Evolutionary conservation across 1,140 invertebrate species (phyloP).

Genomic region (Zaprionus kolodkinae): DNA sequence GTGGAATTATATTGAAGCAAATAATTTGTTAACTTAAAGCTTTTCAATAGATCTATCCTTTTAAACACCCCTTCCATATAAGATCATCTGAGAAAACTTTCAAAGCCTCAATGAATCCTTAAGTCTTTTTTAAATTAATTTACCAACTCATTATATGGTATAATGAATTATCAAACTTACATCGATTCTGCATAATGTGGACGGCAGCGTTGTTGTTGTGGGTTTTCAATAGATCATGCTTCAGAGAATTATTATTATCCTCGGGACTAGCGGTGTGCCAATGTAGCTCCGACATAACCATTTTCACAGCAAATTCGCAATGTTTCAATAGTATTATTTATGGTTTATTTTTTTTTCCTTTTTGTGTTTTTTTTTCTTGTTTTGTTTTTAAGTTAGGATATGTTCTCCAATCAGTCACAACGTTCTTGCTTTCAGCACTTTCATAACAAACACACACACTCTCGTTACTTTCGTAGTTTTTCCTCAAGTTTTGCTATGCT

Average conservation of each 20-base stretch:
- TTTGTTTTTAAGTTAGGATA: constrained; percentile 6
- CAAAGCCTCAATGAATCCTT: too few relatives aligned
- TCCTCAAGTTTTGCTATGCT: constrained; percentile 11
- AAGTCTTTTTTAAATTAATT: too few relatives aligned
- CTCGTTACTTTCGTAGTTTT: constrained; percentile 12
- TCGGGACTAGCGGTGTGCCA: constrained; percentile 80
- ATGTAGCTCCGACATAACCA: constrained; percentile 84
- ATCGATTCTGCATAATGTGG: constrained; percentile 83
- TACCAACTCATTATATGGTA: too few relatives aligned
- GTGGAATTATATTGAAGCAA: too few relatives aligned
- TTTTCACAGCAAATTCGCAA: constrained; percentile 60
- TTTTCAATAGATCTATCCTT: too few relatives aligned
- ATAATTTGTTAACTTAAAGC: too few relatives aligned
- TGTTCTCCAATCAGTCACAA: constrained; percentile 37
- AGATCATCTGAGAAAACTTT: too few relatives aligned
- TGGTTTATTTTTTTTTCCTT: not conserved
- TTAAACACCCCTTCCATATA: too few relatives aligned
- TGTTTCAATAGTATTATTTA: not conserved
- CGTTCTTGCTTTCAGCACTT: not conserved
- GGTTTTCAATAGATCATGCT: constrained; percentile 77
- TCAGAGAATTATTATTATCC: constrained; percentile 83
- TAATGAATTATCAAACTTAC: constrained; percentile 58
- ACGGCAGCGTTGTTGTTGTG: constrained; percentile 72
- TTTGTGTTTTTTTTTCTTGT: too few relatives aligned
- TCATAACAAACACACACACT: constrained; percentile 27